Evolutionary conservation across 2,888 invertebrate species (phyloP), one percentile per base, ranked within the genome.

Genomic region (Seira sanloemensis): DNA sequence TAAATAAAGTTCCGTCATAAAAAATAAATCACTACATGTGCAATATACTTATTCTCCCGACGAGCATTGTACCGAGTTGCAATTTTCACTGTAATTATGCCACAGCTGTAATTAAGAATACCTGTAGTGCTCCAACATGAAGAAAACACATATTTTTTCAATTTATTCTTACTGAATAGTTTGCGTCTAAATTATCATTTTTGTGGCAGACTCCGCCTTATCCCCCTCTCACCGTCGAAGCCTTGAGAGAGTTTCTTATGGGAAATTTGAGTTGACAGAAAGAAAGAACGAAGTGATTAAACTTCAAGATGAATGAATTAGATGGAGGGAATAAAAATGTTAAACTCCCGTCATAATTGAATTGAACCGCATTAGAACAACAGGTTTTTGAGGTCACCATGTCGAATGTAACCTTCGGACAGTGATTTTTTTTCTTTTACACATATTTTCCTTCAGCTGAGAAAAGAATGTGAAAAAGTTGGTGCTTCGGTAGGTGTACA

Each of bases 341-440:
- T 75, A 69, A 83, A 68, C 73, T 83, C 83, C 78, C 78, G 83
- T 83, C 82, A 73, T 83, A 83, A 83, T 71, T 71, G 72, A 83
- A 73, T 37, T 71, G 78, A 83, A 83, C 83, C 78, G 78, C 83
- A 78, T 78, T 73, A 58, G 73, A 83, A 67, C 77, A 82, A 82
- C 83, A 71, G 83, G 83, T 83, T 83, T 83, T 83, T 67, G 83
- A 83, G 83, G 83, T 83, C 83, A 78, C 54, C 83, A 72, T 77
- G 54, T 73, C 2, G 50, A 54, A 24, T 58, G 74, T 78, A 83
- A 78, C 83, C 83, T 83, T 83, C 78, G 69, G 83, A 69, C 65
- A 66, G 78, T 74, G 74, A 46, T 46, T 78, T 69, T 75, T 73
- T 67, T 83, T 23, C 54, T 68, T 26, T 76, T 37, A 37, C n/a